Base-by-base conservation (phyloP, 2,888 invertebrate species). In the Tetragnatha montana region DNA sequence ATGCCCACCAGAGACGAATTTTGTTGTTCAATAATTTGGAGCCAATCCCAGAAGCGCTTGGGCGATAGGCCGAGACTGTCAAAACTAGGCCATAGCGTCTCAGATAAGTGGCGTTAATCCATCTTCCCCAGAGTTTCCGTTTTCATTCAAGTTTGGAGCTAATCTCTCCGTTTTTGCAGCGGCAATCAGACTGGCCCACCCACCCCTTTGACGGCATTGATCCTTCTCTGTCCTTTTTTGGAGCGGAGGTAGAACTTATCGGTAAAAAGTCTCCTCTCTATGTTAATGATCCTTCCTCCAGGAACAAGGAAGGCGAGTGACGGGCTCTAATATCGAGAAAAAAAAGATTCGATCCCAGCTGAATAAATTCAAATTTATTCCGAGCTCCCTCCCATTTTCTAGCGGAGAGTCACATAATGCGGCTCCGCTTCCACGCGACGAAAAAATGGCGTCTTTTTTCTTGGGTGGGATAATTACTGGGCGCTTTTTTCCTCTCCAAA, bases 331-430 rank as follows among this genome's bases (percentile, higher is more conserved):
- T 80, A 80, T 75, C 51, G 71, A 17, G 35, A 75, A 81, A 81
- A 81, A 88, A 83, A 76, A 89, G 85, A 89, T 81, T 76, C 71
- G 89, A 89, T 70, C 75, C 76, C 71, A 85, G 81, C 81, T 89
- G 89, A 89, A 85, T 85, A 85, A 89, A 89, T 89, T 89, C 89
- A 89, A 89, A 89, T 89, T 89, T 89, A 89, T 89, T 89, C 89
- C 74, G 35, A 76, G 85, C 81, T 76, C 89, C 81, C 89, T 51
- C 89, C 89, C 89, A 85, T 89, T 89, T 89, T 71, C 21, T 70
- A 50, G 75, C 69, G 74, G 74, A 84, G 84, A 80, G 70, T 75
- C 81, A 78, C 89, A 89, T 89, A 89, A 89, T 89, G 89, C 81
- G 35, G 89, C 85, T 89, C 89, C 71, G 74, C 78, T 70, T 81